Conservation (phyloP, 1,140 invertebrate species). For the Calephelis virginiensis region DNA sequence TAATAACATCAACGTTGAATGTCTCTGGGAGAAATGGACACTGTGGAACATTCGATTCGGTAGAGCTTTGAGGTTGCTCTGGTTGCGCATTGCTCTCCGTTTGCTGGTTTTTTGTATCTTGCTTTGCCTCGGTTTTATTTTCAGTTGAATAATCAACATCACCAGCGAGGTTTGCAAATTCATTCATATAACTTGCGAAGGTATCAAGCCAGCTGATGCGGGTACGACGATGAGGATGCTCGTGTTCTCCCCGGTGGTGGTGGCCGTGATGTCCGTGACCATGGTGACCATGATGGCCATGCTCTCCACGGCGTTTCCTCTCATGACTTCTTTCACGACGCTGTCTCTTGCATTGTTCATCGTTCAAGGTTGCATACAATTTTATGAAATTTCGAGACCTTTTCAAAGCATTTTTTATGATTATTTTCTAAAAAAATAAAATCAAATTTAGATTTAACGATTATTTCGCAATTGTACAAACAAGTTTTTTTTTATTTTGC, state of each 20-base stretch:
- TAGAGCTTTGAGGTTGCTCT: conserved; percentile 23
- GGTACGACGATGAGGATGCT: conserved; percentile 37
- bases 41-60: conserved; percentile 13
- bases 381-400: conserved; percentile 61
- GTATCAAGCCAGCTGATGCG: conserved; percentile 63
- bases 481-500: too few relatives aligned
- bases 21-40: conserved; percentile 31
- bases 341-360: conserved; percentile 46
- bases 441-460: not conserved
- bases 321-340: conserved; percentile 46
- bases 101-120: conserved; percentile 22
- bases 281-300: conserved; percentile 25
- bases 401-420: conserved; percentile 54
- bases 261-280: conserved; percentile 31
- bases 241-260: conserved; percentile 30
- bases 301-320: conserved; percentile 38
- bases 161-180: conserved; percentile 71
- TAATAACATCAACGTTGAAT: conserved; percentile 32
- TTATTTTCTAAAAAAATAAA: conserved; percentile 12
- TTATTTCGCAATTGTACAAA: too few relatives aligned
- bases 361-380: conserved; percentile 33
- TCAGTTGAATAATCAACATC: conserved; percentile 46
- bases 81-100: conserved; percentile 11
- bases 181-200: conserved; percentile 69
- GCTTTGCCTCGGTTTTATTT: conserved; percentile 11